Conservation (phyloP, 2,888 invertebrate species). For the Tuta absoluta region DNA sequence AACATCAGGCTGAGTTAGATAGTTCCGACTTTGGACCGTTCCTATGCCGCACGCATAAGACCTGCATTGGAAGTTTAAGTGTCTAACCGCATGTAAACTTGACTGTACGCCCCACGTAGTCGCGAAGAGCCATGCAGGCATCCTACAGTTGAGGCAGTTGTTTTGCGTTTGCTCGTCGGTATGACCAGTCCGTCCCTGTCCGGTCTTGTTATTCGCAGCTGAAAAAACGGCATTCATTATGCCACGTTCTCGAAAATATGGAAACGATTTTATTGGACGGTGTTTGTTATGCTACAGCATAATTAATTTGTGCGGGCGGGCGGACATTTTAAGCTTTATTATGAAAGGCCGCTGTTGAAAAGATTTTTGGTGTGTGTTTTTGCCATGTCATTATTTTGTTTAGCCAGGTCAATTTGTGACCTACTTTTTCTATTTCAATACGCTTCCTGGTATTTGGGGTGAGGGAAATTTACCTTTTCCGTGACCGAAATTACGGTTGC, state of each 20-base stretch:
- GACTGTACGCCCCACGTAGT: no score
- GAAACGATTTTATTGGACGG: background rate
- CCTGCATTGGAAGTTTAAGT: no score
- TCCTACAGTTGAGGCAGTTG: background rate
- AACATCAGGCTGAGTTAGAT: no score
- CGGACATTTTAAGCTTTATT: background rate
- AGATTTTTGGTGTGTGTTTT: background rate
- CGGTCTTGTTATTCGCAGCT: background rate
- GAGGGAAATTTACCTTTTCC: background rate
- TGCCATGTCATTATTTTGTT: background rate
- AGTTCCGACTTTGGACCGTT: no score
- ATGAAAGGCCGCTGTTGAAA: constrained; percentile 1
- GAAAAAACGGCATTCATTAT: constrained; percentile 5
- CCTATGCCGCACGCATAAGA: no score
- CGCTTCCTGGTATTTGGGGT: background rate
- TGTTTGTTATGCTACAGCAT: background rate
- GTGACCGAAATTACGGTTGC: constrained; percentile 1
- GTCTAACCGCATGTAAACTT: no score
- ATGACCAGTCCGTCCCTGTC: background rate
- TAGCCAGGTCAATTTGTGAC: background rate
- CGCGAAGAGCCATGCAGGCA: no score
- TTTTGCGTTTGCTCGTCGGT: background rate
- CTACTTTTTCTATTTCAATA: background rate
- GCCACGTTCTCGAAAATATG: constrained; percentile 1
- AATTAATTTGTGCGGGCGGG: constrained; percentile 7